Conservation (phyloP, 2,113 vertebrate species). For the Equus przewalskii region DNA sequence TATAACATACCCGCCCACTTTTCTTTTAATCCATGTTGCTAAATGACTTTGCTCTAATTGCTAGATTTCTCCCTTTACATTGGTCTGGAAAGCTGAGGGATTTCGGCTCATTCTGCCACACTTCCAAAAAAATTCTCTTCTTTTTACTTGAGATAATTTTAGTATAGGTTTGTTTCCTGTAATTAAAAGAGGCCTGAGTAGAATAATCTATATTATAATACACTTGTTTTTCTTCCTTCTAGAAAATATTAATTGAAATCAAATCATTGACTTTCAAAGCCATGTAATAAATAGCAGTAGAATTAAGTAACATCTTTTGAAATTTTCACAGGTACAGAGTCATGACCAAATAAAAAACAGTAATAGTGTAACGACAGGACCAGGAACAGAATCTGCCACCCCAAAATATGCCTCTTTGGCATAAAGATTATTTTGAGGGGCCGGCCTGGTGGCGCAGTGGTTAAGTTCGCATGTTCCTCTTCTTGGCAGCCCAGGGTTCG, state of each 20-base stretch:
- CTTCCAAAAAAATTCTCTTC: background rate
- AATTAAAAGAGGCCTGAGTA: background rate
- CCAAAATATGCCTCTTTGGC: too few relatives aligned
- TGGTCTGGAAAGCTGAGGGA: background rate
- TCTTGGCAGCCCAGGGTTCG: too few relatives aligned
- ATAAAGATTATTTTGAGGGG: too few relatives aligned
- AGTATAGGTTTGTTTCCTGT: background rate
- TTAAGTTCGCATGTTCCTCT: too few relatives aligned
- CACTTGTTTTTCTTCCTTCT: background rate
- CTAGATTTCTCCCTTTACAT: background rate
- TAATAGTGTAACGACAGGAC: background rate
- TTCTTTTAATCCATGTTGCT: background rate
- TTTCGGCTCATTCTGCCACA: background rate
- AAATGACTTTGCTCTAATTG: background rate
- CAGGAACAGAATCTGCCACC: too few relatives aligned
- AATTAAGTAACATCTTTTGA: background rate
- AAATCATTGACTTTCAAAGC: background rate
- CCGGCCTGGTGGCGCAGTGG: too few relatives aligned
- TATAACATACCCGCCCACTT: background rate
- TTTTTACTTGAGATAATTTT: background rate
- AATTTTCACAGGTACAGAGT: background rate
- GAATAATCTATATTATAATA: conserved; percentile 32
- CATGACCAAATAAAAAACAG: background rate
- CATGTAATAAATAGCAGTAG: background rate
- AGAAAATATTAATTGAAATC: background rate